These are phyloP conservation scores for Mechanitis mazaeus DNA, from an alignment of 2,888 invertebrate species.

Conservation along the genomic window DNA sequence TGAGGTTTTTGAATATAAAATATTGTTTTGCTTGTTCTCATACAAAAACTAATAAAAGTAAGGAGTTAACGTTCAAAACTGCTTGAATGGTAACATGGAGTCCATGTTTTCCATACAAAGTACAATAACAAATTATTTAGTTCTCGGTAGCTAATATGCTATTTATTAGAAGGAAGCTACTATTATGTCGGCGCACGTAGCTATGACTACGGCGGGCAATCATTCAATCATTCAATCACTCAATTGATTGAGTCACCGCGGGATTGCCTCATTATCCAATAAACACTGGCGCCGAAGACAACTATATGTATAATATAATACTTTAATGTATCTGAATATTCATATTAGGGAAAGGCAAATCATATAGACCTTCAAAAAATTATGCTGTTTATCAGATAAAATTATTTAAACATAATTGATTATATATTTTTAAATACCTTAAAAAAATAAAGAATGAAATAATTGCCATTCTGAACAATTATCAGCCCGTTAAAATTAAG, in stretches of 20 bases:
- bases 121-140: background rate
- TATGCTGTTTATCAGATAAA: too few relatives aligned
- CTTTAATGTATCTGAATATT: background rate
- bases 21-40: too few relatives aligned
- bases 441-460: too few relatives aligned
- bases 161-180: constrained; percentile 25
- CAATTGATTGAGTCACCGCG: constrained; percentile 59
- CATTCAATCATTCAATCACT: constrained; percentile 46
- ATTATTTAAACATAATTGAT: too few relatives aligned
- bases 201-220: constrained; percentile 46
- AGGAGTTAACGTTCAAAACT: too few relatives aligned
- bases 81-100: too few relatives aligned
- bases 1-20: too few relatives aligned
- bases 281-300: constrained; percentile 45
- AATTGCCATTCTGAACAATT: too few relatives aligned
- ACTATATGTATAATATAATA: background rate
- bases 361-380: too few relatives aligned
- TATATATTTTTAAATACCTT: too few relatives aligned
- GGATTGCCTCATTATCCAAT: constrained; percentile 67
- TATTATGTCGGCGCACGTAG: constrained; percentile 36
- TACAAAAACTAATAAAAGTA: too few relatives aligned
- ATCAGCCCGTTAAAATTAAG: background rate
- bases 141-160: background rate
- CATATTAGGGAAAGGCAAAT: background rate
- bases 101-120: background rate